phyloP scores from a whole-genome alignment of 2,113 vertebrate genomes.

The Ranitomeya imitator region DNA sequence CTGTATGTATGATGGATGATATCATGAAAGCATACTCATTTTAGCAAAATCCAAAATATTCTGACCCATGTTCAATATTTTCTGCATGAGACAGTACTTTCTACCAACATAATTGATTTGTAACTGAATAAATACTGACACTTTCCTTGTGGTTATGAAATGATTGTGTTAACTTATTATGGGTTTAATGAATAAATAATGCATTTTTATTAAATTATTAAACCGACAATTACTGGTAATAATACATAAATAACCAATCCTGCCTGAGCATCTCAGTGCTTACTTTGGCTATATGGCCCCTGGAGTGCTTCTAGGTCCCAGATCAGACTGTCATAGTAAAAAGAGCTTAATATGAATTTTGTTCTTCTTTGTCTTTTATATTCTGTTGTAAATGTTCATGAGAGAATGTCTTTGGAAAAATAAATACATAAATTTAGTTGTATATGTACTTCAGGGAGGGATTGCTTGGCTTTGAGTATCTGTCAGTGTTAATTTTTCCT shows the following conservation, averaged over 20 bases:
- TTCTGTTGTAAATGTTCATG: no score
- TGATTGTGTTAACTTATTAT: neutral
- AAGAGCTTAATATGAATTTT: no score
- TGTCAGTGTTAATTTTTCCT: no score
- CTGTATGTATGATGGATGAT: no score
- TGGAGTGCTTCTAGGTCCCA: neutral
- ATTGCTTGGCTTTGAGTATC: no score
- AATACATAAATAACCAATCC: neutral
- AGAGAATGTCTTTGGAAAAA: no score
- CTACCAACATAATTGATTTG: neutral
- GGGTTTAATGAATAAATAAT: conserved; percentile 4
- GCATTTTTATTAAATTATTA: neutral
- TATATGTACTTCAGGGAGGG: no score
- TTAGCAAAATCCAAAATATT: neutral
- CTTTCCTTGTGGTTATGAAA: neutral
- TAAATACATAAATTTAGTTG: no score
- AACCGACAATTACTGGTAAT: neutral
- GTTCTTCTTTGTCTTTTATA: no score
- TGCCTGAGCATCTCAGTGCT: neutral
- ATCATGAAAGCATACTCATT: neutral
- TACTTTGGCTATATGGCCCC: neutral
- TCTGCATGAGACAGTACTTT: neutral
- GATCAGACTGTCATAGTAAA: neutral
- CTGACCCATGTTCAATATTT: neutral
- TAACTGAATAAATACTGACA: conserved; percentile 3